Conservation (phyloP, 2,888 invertebrate genomes). For the Saturnia pavonia region DNA sequence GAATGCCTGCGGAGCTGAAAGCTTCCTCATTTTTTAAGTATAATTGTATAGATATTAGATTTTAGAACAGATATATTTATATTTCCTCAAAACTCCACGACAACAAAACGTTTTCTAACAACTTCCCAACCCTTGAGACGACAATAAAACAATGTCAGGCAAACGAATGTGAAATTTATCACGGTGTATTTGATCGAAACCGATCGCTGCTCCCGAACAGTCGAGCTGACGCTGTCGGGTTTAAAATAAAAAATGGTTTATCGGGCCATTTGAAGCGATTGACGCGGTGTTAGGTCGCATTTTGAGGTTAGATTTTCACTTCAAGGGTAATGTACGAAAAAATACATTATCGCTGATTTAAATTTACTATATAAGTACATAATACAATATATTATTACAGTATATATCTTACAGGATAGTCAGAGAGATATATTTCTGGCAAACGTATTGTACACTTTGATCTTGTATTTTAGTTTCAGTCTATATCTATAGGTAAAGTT, state of each 20-base stretch:
- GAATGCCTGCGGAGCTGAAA: too few relatives aligned
- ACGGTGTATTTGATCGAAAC: conserved; percentile 50
- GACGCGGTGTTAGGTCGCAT: conserved; percentile 1
- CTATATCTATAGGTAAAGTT: background rate
- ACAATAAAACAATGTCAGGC: conserved; percentile 67
- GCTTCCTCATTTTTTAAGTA: too few relatives aligned
- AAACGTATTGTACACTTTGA: background rate
- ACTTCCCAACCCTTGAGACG: conserved; percentile 44
- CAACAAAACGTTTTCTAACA: conserved; percentile 27
- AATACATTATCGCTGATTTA: background rate
- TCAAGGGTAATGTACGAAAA: background rate
- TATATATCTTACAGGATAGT: background rate
- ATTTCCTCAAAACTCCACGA: background rate
- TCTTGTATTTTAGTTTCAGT: background rate
- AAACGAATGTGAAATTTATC: conserved; percentile 63
- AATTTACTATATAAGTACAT: background rate
- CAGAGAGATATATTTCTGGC: background rate
- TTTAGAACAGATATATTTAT: background rate
- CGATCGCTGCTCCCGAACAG: conserved; percentile 35
- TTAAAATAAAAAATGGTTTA: conserved; percentile 5
- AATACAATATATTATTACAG: background rate
- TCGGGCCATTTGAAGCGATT: conserved; percentile 15
- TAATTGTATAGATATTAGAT: background rate
- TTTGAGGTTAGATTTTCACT: conserved; percentile 16
- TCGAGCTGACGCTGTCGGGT: conserved; percentile 8